Conservation (phyloP, 2,797 vertebrate genomes). For the Synaphobranchus kaupii region DNA sequence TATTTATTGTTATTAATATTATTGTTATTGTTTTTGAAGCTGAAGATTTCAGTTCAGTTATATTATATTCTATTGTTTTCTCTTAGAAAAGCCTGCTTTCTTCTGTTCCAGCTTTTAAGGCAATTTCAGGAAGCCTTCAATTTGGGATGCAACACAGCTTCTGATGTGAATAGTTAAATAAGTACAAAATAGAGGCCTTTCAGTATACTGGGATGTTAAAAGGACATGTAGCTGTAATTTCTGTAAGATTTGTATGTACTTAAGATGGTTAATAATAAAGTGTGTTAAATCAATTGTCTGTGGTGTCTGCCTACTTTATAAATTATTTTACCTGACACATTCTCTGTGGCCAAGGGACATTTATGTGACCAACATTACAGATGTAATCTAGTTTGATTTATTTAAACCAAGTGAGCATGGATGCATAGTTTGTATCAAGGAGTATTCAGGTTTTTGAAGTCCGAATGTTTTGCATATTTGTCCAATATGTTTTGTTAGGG, state of each 20-base stretch:
- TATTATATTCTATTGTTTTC: neutral
- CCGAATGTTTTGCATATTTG: no score
- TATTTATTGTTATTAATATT: neutral
- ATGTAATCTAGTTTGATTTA: no score
- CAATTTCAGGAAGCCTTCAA: constrained; percentile 49
- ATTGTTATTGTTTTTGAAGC: neutral
- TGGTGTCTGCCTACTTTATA: neutral
- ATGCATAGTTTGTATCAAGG: no score
- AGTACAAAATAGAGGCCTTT: constrained; percentile 26
- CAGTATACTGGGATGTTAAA: constrained; percentile 49
- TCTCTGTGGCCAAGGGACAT: neutral
- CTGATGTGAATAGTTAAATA: neutral
- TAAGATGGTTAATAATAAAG: constrained; percentile 68
- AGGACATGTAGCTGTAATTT: constrained; percentile 58
- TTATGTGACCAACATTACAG: no score
- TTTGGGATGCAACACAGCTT: constrained; percentile 20
- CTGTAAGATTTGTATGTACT: constrained; percentile 77
- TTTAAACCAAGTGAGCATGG: no score
- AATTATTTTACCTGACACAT: neutral
- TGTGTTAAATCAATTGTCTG: constrained; percentile 42
- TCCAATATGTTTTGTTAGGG: no score
- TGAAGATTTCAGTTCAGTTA: neutral
- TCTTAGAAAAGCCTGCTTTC: neutral
- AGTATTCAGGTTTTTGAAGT: no score
- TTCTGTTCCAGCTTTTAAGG: constrained; percentile 41